These are phyloP conservation scores for Pollicipes pollicipes DNA, from an alignment of 1,140 invertebrate genomes.

Conservation along the genomic window DNA sequence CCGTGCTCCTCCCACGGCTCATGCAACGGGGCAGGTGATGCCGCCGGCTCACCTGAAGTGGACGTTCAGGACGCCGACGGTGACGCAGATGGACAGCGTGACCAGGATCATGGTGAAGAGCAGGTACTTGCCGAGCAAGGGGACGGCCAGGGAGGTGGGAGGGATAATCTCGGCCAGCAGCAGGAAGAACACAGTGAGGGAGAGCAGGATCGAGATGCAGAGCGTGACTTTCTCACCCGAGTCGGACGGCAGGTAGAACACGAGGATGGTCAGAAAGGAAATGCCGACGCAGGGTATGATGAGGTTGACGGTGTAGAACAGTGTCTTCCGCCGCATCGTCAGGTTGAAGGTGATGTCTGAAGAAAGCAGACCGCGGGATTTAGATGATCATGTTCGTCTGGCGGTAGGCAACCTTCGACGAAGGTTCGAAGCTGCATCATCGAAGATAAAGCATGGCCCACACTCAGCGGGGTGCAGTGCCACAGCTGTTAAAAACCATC, in stretches of 20 bases:
- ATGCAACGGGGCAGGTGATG: too few relatives aligned
- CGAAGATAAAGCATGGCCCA: too few relatives aligned
- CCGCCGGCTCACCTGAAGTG: conserved; percentile 16
- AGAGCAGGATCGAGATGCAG: conserved; percentile 96
- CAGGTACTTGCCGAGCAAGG: conserved; percentile 95
- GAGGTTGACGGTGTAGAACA: conserved; percentile 81
- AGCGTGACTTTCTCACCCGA: conserved; percentile 91
- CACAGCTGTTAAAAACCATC: too few relatives aligned
- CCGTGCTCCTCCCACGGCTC: too few relatives aligned
- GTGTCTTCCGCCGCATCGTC: conserved; percentile 75
- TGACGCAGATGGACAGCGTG: conserved; percentile 38
- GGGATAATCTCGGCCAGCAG: conserved; percentile 96
- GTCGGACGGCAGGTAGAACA: conserved; percentile 89
- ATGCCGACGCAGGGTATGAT: conserved; percentile 80
- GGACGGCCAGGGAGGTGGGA: conserved; percentile 93
- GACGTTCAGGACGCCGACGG: conserved; percentile 17
- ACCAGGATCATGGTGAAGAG: conserved; percentile 99
- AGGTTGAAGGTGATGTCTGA: conserved; percentile 92
- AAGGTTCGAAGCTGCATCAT: too few relatives aligned
- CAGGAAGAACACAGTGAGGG: conserved; percentile 98
- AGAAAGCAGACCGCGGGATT: too few relatives aligned
- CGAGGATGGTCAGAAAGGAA: conserved; percentile 82
- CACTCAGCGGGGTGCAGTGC: too few relatives aligned
- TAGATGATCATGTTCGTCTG: too few relatives aligned
- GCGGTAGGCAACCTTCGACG: too few relatives aligned